Base-by-base conservation (phyloP, 64 coral and sea anemone species). In the Stichodactyla mertensii region DNA sequence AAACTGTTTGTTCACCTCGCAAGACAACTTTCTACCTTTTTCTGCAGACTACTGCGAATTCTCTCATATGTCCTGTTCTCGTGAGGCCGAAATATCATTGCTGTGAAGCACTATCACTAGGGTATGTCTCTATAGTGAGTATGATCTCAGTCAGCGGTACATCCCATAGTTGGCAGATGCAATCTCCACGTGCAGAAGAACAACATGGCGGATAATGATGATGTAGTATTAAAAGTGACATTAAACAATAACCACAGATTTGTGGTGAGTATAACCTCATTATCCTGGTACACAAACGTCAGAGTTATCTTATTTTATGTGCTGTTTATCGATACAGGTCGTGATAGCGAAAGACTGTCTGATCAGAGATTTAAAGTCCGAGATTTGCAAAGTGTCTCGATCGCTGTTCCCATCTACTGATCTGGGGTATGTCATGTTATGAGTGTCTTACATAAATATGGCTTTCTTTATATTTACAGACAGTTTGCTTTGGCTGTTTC, bases 241-340 rank as follows among this genome's bases (percentile, higher is more conserved):
- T 79, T 79, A 19, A 52, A 79, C 18, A 52, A 79, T 52, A 79
- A 10, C 11, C 51, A 79, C 77, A 79, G 77, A 19, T 79, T 79
- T 79, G 2, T 79, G 51, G 77, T 79, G 28, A 79, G 77, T 79
- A 51, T 10, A 66, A 66, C 20, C 62, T 66, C 23, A n/a, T 13
- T 66, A n/a, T 6, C 19, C 1, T 23, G 62, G 5, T 20, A 66
- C 19, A 66, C 4, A 5, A n/a, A 6, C 62, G 7, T 66, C 19
- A 66, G 7, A 66, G 22, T 0, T 14, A 66, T 66, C 5, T 66
- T 66, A 66, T 66, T 66, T 4, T 6, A n/a, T n/a, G 18, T 22
- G 18, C 19, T 66, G 62, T 22, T 66, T 66, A 20, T 22, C 62
- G 19, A 66, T 66, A n/a, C 26, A 79, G 77, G 31, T 79, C 51